Conservation (phyloP, 1,140 invertebrate species). For the Drosophila sulfurigaster region DNA sequence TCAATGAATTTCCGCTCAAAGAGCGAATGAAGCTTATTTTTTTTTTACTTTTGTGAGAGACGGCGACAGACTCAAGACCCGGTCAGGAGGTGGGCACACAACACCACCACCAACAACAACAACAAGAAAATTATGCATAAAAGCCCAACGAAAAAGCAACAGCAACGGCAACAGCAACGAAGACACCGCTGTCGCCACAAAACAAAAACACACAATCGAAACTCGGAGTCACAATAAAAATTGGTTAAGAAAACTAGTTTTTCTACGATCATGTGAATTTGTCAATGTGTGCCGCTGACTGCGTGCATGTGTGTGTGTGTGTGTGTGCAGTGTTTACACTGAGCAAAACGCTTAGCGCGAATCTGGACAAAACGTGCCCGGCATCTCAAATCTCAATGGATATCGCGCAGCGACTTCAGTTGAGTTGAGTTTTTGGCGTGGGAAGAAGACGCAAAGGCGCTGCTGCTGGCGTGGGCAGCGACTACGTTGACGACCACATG, state of each 20-base stretch:
- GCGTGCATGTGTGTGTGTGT: slow-evolving; percentile 22
- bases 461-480: slow-evolving; percentile 53
- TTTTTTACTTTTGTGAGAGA: neutral
- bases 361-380: slow-evolving; percentile 64
- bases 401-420: slow-evolving; percentile 14
- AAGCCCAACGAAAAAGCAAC: slow-evolving; percentile 32
- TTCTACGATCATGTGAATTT: slow-evolving; percentile 54
- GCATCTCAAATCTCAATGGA: slow-evolving; percentile 54
- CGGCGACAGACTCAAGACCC: slow-evolving; percentile 24
- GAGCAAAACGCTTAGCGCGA: slow-evolving; percentile 55
- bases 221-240: slow-evolving; percentile 74
- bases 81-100: slow-evolving; percentile 53
- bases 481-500: slow-evolving; percentile 5
- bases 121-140: slow-evolving; percentile 55
- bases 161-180: slow-evolving; percentile 29
- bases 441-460: slow-evolving; percentile 56
- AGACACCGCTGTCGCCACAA: slow-evolving; percentile 45
- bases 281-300: slow-evolving; percentile 15
- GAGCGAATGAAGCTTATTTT: slow-evolving; percentile 34
- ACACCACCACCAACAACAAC: slow-evolving; percentile 12
- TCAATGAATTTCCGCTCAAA: slow-evolving; percentile 78
- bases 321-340: slow-evolving; percentile 56
- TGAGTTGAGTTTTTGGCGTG: slow-evolving; percentile 48
- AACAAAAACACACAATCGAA: slow-evolving; percentile 65
- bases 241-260: slow-evolving; percentile 79